Base-by-base conservation (phyloP, 2,113 vertebrate genomes). In the Trematomus loennbergii region DNA sequence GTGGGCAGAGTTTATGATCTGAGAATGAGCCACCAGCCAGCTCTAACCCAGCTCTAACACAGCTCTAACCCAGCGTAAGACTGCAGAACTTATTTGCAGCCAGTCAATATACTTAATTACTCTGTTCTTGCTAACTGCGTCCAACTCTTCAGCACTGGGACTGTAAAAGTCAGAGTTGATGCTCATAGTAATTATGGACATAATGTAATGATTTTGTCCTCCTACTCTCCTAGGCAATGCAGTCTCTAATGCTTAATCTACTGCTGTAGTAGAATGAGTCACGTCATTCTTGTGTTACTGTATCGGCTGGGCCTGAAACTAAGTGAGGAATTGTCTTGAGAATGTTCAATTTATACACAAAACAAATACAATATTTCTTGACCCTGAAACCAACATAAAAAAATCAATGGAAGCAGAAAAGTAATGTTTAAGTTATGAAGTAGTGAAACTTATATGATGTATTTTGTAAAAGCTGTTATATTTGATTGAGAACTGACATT, bases 101-200 rank as follows among this genome's bases (percentile, higher is more conserved):
- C 79, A 88, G 82, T 89, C 89, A 90, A 82, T 88, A 89, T 54
- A 71, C 81, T 82, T 91, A 90, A 94, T 94, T 92, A 89, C 76
- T 82, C 74, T 84, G 68, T 80, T 88, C 78, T 79, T 76, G 61
- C 78, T 70, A 91, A 85, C 55, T 58, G 63, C 74, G 54, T 78
- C 78, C 83, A 59, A 45, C 58, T 78, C 72, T 64, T 75, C 45
- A 89, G 78, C 81, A 29, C 36, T 40, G 81, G 82, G 81, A 68
- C 86, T 77, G 53, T 87, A 74, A 88, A 89, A 76, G 45, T 49
- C 72, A 50, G 57, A 40, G 36, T 74, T 16, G 48, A 87, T 75
- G 63, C 79, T 82, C 57, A 79, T 12, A 63, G 85, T 83, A 85
- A 62, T 87, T 79, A 79, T 84, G 52, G 86, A 78, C 55, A 50